phyloP scores from a whole-genome alignment of 2,113 vertebrate genomes.

The Melospiza georgiana region DNA sequence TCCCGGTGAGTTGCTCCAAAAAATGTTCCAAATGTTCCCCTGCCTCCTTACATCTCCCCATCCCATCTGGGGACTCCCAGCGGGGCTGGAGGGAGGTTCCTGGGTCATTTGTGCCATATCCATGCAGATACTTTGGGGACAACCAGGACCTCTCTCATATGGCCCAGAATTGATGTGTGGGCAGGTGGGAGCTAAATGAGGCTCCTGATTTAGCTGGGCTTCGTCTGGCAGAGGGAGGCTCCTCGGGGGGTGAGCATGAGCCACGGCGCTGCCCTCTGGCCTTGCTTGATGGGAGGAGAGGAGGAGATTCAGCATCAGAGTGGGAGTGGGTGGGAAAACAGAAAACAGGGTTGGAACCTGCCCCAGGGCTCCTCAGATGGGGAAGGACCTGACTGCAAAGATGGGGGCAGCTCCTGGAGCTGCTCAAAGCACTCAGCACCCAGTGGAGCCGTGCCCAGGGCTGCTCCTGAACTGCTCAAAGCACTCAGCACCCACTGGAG shows the following conservation, averaged over 20 bases:
- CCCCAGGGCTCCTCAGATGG: not conserved
- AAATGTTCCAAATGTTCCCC: accelerated
- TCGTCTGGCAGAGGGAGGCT: not conserved
- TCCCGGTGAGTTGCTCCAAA: slow-evolving; percentile 80
- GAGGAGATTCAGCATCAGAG: not conserved
- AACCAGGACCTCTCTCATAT: accelerated
- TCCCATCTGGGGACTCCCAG: not conserved
- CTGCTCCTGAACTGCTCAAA: not conserved
- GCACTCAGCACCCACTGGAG: not conserved
- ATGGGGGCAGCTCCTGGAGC: not conserved
- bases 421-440: not conserved
- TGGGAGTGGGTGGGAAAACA: not conserved
- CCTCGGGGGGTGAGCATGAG: not conserved
- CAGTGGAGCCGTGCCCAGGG: not conserved
- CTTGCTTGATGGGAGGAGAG: not conserved
- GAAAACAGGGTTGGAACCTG: not conserved
- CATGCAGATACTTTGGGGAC: not conserved
- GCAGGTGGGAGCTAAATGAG: not conserved
- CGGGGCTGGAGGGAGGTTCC: not conserved
- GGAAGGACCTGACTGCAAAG: not conserved
- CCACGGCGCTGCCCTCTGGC: not conserved
- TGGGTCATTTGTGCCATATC: not conserved
- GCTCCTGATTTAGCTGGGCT: not conserved
- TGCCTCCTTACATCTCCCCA: not conserved
- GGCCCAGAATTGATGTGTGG: not conserved